phyloP scores from a whole-genome alignment of 2,888 invertebrate genomes.

The Linnaemya tessellans region DNA sequence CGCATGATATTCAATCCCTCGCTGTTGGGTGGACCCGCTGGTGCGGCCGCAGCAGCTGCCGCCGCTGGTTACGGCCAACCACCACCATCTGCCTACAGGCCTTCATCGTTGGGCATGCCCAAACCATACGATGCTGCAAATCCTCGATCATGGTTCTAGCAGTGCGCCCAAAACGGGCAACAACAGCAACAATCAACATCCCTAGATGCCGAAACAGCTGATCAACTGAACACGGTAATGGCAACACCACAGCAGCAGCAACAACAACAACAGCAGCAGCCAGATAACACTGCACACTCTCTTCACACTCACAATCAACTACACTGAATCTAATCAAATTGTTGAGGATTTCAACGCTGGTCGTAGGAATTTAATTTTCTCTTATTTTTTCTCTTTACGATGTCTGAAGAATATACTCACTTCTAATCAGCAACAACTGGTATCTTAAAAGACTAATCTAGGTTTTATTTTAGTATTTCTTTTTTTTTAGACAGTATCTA shows the following conservation, averaged over 20 bases:
- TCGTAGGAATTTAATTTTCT: conserved; percentile 58
- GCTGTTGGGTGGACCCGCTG: conserved; percentile 82
- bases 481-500: neutral
- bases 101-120: conserved; percentile 86
- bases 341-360: conserved; percentile 68
- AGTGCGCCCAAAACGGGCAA: conserved; percentile 77
- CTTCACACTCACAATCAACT: conserved; percentile 62
- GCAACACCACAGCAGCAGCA: conserved; percentile 50
- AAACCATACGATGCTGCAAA: conserved; percentile 90
- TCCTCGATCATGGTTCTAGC: conserved; percentile 88
- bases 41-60: conserved; percentile 87
- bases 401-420: conserved; percentile 10
- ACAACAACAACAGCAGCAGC: conserved; percentile 61
- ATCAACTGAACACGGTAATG: conserved; percentile 75
- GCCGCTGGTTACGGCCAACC: conserved; percentile 86
- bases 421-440: neutral
- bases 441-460: neutral
- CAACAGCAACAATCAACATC: conserved; percentile 63
- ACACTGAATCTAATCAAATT: conserved; percentile 38
- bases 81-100: conserved; percentile 86
- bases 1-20: conserved; percentile 85
- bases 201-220: conserved; percentile 63
- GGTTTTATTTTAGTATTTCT: neutral
- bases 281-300: conserved; percentile 45
- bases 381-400: conserved; percentile 1